phyloP scores from a whole-genome alignment of 1,140 invertebrate genomes.

The Drosophila lini region DNA sequence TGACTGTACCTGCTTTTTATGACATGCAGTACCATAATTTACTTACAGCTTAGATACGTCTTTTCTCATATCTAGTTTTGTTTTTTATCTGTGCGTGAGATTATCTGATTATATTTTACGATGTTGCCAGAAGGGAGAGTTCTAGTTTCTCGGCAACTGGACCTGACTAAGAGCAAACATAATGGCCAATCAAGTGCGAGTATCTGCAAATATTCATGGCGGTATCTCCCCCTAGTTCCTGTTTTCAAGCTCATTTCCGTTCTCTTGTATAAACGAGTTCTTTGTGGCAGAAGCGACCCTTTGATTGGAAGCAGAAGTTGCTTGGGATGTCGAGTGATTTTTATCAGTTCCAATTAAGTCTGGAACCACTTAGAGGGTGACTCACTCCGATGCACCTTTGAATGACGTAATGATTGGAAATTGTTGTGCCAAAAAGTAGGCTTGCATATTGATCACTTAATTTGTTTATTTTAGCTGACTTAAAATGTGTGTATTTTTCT shows the following conservation, averaged over 20 bases:
- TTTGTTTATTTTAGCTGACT: neutral
- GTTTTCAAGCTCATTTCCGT: constrained; percentile 39
- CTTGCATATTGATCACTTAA: neutral
- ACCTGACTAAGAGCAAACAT: neutral
- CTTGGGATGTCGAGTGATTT: constrained; percentile 45
- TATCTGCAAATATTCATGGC: constrained; percentile 25
- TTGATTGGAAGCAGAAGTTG: constrained; percentile 34
- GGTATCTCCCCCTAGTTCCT: constrained; percentile 43
- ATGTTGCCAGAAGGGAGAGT: neutral
- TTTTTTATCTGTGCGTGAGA: constrained; percentile 11
- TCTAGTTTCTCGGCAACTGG: neutral
- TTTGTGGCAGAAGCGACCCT: constrained; percentile 29
- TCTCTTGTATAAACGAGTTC: constrained; percentile 30
- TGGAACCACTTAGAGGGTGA: constrained; percentile 25
- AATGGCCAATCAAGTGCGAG: constrained; percentile 1
- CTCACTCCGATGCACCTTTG: constrained; percentile 20
- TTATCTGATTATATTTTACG: constrained; percentile 6
- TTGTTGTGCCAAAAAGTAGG: neutral
- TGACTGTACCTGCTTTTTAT: constrained; percentile 24
- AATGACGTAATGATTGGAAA: neutral
- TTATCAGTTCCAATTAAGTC: constrained; percentile 69
- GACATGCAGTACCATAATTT: constrained; percentile 21
- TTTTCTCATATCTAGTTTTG: constrained; percentile 15
- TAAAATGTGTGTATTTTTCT: constrained; percentile 8
- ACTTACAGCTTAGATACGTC: constrained; percentile 10